Conservation (phyloP, 1,140 invertebrate species). For the Ylistrum balloti region DNA sequence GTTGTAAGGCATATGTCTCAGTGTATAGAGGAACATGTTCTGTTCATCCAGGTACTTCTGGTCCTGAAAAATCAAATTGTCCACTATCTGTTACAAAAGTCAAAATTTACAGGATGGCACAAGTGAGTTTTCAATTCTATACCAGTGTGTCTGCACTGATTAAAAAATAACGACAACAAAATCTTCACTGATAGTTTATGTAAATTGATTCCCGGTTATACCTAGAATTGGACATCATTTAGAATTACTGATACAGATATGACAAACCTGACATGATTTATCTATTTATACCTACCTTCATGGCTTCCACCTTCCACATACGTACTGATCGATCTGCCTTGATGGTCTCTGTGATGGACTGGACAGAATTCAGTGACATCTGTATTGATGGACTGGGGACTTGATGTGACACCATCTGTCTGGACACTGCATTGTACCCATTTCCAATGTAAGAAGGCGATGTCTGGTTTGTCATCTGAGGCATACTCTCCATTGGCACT, state of each 20-base stretch:
- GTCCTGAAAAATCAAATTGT: constrained; percentile 80
- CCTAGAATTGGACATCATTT: no score
- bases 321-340: constrained; percentile 75
- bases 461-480: background rate
- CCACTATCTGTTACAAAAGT: no score
- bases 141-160: no score
- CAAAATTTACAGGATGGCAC: no score
- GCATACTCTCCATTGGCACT: background rate
- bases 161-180: no score
- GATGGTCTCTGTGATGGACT: constrained; percentile 75
- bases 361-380: constrained; percentile 66
- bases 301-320: constrained; percentile 79
- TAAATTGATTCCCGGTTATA: no score
- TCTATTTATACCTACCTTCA: constrained; percentile 70
- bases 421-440: background rate
- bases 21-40: constrained; percentile 77
- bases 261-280: no score
- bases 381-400: constrained; percentile 58
- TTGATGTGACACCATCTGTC: background rate
- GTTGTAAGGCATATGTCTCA: constrained; percentile 75
- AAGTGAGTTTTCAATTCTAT: no score
- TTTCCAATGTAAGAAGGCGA: background rate
- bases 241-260: no score
- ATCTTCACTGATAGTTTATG: no score
- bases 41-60: constrained; percentile 81